phyloP scores from a whole-genome alignment of 1,140 invertebrate species.

The Lordiphosa mommai region DNA sequence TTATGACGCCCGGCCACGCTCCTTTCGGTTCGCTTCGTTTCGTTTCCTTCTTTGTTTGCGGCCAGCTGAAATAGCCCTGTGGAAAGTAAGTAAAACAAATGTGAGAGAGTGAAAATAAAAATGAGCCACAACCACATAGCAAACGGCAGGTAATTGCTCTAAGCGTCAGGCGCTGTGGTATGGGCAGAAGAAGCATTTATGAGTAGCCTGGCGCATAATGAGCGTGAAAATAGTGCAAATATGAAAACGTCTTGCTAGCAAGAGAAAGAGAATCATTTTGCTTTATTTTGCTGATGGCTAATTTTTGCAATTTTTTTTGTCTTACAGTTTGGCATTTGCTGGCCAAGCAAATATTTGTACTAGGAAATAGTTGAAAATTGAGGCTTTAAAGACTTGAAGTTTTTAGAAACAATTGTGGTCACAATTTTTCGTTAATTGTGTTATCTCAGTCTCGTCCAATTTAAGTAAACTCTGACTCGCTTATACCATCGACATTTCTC shows the following conservation, averaged over 20 bases:
- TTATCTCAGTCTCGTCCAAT: too few relatives aligned
- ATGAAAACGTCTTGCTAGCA: slow-evolving; percentile 54
- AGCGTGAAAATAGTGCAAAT: slow-evolving; percentile 73
- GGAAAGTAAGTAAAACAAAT: slow-evolving; percentile 58
- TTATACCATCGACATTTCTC: too few relatives aligned
- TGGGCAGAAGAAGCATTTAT: slow-evolving; percentile 16
- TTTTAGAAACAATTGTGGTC: too few relatives aligned
- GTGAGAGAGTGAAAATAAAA: slow-evolving; percentile 39
- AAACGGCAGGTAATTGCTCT: slow-evolving; percentile 61
- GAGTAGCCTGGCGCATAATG: slow-evolving; percentile 60
- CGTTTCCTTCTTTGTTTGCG: slow-evolving; percentile 40
- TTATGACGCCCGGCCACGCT: slow-evolving; percentile 73
- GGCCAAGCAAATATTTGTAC: slow-evolving; percentile 20
- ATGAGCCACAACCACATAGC: slow-evolving; percentile 33
- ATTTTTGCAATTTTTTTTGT: neutral
- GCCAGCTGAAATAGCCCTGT: slow-evolving; percentile 44
- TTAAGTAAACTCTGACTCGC: too few relatives aligned
- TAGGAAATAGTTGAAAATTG: neutral
- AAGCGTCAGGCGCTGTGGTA: slow-evolving; percentile 47
- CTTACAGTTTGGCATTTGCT: neutral
- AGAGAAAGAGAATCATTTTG: slow-evolving; percentile 14
- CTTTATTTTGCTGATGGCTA: slow-evolving; percentile 50
- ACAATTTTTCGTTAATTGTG: too few relatives aligned
- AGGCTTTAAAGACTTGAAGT: too few relatives aligned
- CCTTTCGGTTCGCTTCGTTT: slow-evolving; percentile 6